phyloP scores from a whole-genome alignment of 1,140 invertebrate species.

The Lepidurus couesii region DNA sequence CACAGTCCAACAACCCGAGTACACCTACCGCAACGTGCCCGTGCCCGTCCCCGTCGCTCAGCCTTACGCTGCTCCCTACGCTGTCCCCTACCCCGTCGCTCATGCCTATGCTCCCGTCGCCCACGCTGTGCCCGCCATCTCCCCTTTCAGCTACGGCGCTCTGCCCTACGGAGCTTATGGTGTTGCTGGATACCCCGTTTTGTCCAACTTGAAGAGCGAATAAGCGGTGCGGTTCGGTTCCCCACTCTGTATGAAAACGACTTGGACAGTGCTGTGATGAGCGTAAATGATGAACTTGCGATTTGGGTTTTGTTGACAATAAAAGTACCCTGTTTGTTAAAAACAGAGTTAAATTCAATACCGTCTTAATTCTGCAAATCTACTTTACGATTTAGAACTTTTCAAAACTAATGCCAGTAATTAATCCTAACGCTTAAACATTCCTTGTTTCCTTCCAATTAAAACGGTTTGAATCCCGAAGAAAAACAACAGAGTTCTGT shows the following conservation, averaged over 20 bases:
- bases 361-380: no score
- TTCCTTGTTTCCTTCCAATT: no score
- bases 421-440: no score
- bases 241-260: neutral
- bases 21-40: slow-evolving; percentile 39
- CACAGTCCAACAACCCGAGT: slow-evolving; percentile 40
- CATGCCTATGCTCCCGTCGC: neutral
- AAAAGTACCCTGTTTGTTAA: neutral
- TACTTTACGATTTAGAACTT: no score
- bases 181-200: neutral
- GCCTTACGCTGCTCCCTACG: slow-evolving; percentile 39
- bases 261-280: slow-evolving; percentile 17
- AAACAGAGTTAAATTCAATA: neutral
- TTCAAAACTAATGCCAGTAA: no score
- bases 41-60: slow-evolving; percentile 40
- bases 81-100: slow-evolving; percentile 29
- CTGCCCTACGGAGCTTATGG: neutral
- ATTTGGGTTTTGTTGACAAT: neutral
- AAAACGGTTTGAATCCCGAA: no score
- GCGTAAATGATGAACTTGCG: neutral
- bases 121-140: neutral
- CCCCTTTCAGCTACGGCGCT: neutral
- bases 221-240: neutral
- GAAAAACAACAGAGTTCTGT: no score
- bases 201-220: neutral